Percentiles rank a stretch among this genome's conserved stretches.
Evolutionary conservation across 2,797 vertebrate species (phyloP).

Genomic region (Ctenopoma kingsleyae): DNA sequence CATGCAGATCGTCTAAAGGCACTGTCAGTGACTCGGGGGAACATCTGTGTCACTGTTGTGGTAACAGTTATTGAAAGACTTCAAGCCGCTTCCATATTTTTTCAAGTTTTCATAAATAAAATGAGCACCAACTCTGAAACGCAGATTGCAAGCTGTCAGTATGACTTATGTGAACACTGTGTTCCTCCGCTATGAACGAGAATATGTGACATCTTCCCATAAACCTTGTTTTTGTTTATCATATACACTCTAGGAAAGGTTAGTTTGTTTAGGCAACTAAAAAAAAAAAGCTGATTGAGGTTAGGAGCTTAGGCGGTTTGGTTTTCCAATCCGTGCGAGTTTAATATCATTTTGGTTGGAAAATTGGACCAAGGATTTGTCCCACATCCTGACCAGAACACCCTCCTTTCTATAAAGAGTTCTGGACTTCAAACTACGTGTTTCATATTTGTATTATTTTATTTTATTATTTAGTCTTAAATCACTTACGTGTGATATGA

Average conservation of each 20-base stretch:
- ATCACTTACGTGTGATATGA: no score
- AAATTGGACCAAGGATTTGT: no score
- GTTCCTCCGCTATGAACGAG: slow-evolving; percentile 35
- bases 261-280: slow-evolving; percentile 6
- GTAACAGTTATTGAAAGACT: slow-evolving; percentile 60
- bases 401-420: no score
- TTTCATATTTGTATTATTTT: no score
- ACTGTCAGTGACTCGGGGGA: slow-evolving; percentile 50
- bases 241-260: background rate
- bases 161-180: slow-evolving; percentile 35
- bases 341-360: no score
- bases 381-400: no score
- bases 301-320: background rate
- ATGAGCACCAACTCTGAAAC: slow-evolving; percentile 51
- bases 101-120: slow-evolving; percentile 63
- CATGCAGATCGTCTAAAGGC: slow-evolving; percentile 37
- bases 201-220: slow-evolving; percentile 28
- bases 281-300: background rate
- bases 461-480: no score
- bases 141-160: slow-evolving; percentile 57
- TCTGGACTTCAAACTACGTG: no score
- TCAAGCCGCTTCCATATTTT: slow-evolving; percentile 61
- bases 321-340: no score
- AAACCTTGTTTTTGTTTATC: slow-evolving; percentile 3
- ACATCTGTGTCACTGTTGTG: slow-evolving; percentile 77